Conservation (phyloP, 2,113 vertebrate genomes). For the Hiodon tergisus region DNA sequence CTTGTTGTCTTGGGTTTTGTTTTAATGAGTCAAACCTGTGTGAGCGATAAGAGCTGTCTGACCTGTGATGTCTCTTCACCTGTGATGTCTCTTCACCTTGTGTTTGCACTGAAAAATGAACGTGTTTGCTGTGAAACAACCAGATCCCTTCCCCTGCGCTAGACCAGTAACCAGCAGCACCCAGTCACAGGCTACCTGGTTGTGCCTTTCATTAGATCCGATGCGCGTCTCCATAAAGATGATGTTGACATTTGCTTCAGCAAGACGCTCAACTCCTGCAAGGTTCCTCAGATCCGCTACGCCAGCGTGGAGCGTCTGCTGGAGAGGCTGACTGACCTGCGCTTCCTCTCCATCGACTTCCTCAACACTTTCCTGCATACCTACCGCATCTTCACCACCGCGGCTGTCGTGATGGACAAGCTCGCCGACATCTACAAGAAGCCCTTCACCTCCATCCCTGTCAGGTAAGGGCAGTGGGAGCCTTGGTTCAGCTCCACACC, state of each 20-base stretch:
- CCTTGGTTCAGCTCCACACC: no score
- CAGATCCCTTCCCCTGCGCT: no score
- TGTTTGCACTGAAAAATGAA: no score
- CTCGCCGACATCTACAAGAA: constrained; percentile 92
- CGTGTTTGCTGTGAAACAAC: no score
- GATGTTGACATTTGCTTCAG: constrained; percentile 98
- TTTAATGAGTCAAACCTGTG: no score
- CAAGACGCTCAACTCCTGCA: constrained; percentile 98
- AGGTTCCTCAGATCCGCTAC: constrained; percentile 96
- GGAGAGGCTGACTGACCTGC: constrained; percentile 90
- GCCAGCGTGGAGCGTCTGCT: constrained; percentile 91
- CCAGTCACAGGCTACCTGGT: no score
- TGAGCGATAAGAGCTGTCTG: no score
- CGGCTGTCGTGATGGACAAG: constrained; percentile 85
- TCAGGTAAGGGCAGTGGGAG: constrained; percentile 64
- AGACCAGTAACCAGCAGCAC: no score
- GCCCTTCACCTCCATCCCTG: constrained; percentile 91
- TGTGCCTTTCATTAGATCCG: constrained; percentile 66
- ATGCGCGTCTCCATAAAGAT: constrained; percentile 91
- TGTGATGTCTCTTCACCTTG: no score
- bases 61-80: no score
- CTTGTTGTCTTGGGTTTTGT: no score
- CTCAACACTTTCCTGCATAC: constrained; percentile 98
- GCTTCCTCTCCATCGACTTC: constrained; percentile 98
- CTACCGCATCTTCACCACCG: constrained; percentile 92